Evolutionary conservation across 23 tunicate genomes (phyloP).

Genomic region (Halocynthia aurantium): DNA sequence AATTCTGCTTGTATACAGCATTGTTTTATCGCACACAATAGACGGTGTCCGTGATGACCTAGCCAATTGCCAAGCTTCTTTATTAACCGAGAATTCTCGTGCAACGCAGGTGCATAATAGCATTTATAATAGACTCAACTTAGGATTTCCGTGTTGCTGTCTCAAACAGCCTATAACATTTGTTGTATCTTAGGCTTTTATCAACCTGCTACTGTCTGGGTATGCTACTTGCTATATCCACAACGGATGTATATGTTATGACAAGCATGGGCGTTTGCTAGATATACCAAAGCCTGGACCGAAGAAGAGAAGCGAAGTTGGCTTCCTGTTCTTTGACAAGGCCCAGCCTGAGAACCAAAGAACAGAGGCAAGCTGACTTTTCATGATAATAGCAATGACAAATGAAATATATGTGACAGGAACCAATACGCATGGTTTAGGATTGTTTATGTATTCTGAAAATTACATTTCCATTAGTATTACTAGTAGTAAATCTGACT

Average conservation of each 20-base stretch:
- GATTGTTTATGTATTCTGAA: too few relatives aligned
- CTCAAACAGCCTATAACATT: neutral
- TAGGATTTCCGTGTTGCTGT: neutral
- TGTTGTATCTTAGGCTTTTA: constrained; percentile 33
- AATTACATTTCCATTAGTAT: too few relatives aligned
- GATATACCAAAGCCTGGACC: constrained; percentile 50
- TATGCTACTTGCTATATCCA: constrained; percentile 59
- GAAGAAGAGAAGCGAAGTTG: constrained; percentile 54
- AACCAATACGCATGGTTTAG: too few relatives aligned
- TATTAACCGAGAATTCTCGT: constrained; percentile 71
- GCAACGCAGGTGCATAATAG: constrained; percentile 50
- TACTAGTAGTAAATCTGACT: too few relatives aligned
- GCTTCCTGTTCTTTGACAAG: constrained; percentile 75
- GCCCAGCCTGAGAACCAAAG: constrained; percentile 50
- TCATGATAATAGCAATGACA: neutral
- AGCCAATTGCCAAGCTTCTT: constrained; percentile 33
- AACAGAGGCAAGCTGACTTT: constrained; percentile 34
- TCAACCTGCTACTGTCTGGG: constrained; percentile 59
- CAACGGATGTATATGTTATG: constrained; percentile 62
- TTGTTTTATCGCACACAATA: constrained; percentile 57
- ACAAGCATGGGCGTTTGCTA: constrained; percentile 50
- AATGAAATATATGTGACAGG: neutral
- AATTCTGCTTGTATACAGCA: constrained; percentile 60
- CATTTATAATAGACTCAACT: neutral
- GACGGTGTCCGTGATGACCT: constrained; percentile 48